These are phyloP conservation scores for Ochropleura plecta DNA, from an alignment of 2,888 invertebrate species.

Conservation along the genomic window DNA sequence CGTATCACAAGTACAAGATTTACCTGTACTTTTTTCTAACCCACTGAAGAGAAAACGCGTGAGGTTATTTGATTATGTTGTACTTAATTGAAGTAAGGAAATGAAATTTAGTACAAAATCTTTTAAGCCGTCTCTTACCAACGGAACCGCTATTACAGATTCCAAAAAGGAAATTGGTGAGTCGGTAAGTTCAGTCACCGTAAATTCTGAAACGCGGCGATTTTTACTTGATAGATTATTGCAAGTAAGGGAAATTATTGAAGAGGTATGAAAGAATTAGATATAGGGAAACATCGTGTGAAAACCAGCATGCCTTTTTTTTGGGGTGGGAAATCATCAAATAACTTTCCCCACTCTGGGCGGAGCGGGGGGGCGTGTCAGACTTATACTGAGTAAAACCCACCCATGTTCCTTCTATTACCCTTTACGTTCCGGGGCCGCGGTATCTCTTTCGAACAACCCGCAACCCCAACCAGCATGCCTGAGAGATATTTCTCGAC, in stretches of 20 bases:
- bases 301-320: too few species aligned
- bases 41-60: not conserved
- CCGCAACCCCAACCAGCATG: too few species aligned
- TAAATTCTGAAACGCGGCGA: conserved; percentile 4
- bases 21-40: not conserved
- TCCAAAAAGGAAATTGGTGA: not conserved
- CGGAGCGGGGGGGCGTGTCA: too few species aligned
- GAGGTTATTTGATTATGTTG: not conserved
- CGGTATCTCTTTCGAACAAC: too few species aligned
- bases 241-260: conserved; percentile 6
- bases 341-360: too few species aligned
- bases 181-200: not conserved
- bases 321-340: too few species aligned
- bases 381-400: too few species aligned
- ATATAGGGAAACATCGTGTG: too few species aligned
- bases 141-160: not conserved
- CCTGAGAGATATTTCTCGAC: too few species aligned
- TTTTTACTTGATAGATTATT: not conserved
- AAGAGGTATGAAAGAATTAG: not conserved
- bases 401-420: too few species aligned
- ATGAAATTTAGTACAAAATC: not conserved
- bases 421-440: too few species aligned
- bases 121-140: not conserved
- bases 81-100: not conserved
- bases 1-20: too few species aligned